Conservation (phyloP, 2,888 invertebrate genomes). For the Tupiocoris notatus region DNA sequence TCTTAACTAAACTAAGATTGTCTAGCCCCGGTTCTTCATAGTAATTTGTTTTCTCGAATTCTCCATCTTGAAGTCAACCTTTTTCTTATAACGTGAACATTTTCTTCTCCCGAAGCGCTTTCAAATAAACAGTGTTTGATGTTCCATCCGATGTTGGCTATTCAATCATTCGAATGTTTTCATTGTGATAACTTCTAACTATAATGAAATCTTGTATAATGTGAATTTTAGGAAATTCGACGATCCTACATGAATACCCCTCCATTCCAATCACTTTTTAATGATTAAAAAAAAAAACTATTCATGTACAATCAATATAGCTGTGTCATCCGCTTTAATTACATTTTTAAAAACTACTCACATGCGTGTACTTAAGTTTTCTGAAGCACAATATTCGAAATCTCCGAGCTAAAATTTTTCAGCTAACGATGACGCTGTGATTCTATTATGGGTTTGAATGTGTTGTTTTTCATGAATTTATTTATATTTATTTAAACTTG, state of each 20-base stretch:
- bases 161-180: constrained; percentile 39
- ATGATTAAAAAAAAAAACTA: neutral
- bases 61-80: neutral
- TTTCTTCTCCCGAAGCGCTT: constrained; percentile 30
- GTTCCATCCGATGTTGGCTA: constrained; percentile 37
- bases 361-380: neutral
- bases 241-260: constrained; percentile 15
- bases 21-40: neutral
- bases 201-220: neutral
- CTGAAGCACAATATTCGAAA: neutral
- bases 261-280: constrained; percentile 37
- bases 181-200: constrained; percentile 26
- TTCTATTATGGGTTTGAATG: neutral
- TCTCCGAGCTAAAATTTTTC: too few species aligned
- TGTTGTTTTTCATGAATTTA: neutral
- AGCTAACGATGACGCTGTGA: neutral
- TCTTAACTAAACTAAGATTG: neutral
- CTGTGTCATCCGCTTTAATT: constrained; percentile 37
- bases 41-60: neutral
- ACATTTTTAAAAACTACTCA: constrained; percentile 3
- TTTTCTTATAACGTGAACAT: neutral
- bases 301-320: constrained; percentile 41
- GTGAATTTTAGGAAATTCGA: constrained; percentile 12
- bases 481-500: neutral
- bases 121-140: constrained; percentile 31